Percentiles rank a stretch among this genome's conserved stretches.
Conservation (phyloP, 64 coral and sea anemone genomes). For the Stylophora pistillata region DNA sequence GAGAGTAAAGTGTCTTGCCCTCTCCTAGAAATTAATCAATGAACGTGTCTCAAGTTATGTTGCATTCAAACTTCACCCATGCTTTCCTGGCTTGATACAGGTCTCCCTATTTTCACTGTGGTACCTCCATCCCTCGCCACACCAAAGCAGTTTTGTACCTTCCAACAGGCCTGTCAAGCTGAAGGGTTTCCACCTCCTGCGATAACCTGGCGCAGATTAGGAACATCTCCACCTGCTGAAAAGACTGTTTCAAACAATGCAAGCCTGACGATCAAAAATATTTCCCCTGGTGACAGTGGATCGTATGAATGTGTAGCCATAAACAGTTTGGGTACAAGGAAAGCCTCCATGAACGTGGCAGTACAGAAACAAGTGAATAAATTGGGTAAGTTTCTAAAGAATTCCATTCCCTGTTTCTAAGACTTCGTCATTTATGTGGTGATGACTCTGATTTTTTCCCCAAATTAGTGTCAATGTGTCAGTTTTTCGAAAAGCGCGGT, state of each 20-base stretch:
- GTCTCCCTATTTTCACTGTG: constrained; percentile 25
- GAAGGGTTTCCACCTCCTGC: constrained; percentile 25
- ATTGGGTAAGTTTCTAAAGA: too few relatives aligned
- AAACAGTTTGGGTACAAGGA: constrained; percentile 44
- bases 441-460: too few relatives aligned
- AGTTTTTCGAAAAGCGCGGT: too few relatives aligned
- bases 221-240: background rate
- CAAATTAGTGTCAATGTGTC: too few relatives aligned
- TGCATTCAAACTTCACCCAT: background rate
- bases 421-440: too few relatives aligned
- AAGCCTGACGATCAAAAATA: constrained; percentile 5
- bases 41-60: too few relatives aligned
- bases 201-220: constrained; percentile 24
- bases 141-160: background rate
- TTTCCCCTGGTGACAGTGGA: constrained; percentile 29
- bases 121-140: constrained; percentile 3
- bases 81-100: background rate
- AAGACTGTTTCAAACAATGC: background rate
- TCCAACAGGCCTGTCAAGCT: constrained; percentile 12
- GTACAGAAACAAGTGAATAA: constrained; percentile 12
- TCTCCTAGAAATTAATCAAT: too few relatives aligned
- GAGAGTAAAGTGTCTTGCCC: too few relatives aligned
- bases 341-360: background rate
- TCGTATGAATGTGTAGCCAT: constrained; percentile 35
- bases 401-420: too few relatives aligned